These are phyloP conservation scores for Hymenopus coronatus DNA, from an alignment of 2,888 invertebrate species.

Conservation along the genomic window DNA sequence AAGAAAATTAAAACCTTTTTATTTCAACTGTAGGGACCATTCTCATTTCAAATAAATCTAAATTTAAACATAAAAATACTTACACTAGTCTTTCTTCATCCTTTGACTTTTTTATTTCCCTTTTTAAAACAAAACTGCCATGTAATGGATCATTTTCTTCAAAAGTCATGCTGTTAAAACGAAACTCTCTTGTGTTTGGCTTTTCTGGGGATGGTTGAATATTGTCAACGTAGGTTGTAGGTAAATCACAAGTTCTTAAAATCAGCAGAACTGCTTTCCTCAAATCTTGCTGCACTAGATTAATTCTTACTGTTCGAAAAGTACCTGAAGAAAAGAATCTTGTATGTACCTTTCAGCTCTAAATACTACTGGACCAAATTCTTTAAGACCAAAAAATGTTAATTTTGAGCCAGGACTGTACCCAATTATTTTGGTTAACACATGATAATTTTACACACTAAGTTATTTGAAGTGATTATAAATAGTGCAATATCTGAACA, in stretches of 20 bases:
- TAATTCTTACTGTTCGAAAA: slow-evolving; percentile 72
- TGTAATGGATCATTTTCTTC: slow-evolving; percentile 54
- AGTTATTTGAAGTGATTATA: too few relatives aligned
- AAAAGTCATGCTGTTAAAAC: slow-evolving; percentile 48
- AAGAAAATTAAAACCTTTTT: not conserved
- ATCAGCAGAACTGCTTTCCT: slow-evolving; percentile 72
- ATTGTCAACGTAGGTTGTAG: slow-evolving; percentile 83
- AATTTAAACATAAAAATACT: not conserved
- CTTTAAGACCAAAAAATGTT: too few relatives aligned
- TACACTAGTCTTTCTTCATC: slow-evolving; percentile 43
- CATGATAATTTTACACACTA: too few relatives aligned
- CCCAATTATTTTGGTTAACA: too few relatives aligned
- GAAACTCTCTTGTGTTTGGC: slow-evolving; percentile 47
- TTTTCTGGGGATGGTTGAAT: slow-evolving; percentile 51
- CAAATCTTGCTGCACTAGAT: slow-evolving; percentile 65
- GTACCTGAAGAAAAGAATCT: slow-evolving; percentile 52
- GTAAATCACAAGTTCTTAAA: slow-evolving; percentile 75
- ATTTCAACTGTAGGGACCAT: too few relatives aligned
- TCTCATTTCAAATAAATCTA: too few relatives aligned
- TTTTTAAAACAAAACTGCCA: slow-evolving; percentile 51
- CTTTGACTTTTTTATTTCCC: slow-evolving; percentile 48
- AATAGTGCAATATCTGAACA: too few relatives aligned
- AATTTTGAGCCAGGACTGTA: too few relatives aligned
- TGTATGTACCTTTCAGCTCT: not conserved
- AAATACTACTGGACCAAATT: not conserved